These are phyloP conservation scores for Syrmaticus mikado DNA, from an alignment of 2,113 vertebrate species.

Conservation along the genomic window DNA sequence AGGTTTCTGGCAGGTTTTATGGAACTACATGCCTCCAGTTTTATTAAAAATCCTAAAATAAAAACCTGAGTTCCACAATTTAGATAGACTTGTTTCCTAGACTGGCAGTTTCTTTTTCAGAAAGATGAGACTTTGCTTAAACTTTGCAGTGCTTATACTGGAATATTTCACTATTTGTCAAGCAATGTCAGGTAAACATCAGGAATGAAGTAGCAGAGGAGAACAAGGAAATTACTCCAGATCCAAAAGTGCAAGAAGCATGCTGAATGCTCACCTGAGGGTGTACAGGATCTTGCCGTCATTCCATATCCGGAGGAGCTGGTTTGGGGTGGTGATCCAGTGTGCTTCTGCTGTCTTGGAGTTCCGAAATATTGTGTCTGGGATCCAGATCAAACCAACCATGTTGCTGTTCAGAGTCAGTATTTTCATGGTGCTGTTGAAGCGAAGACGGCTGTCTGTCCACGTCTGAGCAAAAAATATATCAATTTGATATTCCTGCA, in stretches of 20 bases:
- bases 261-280: slow-evolving; percentile 79
- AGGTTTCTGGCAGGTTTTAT: slow-evolving; percentile 12
- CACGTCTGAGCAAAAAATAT: slow-evolving; percentile 98
- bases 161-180: background rate
- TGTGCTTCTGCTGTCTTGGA: slow-evolving; percentile 95
- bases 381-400: slow-evolving; percentile 97
- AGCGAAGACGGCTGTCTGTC: slow-evolving; percentile 94
- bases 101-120: background rate
- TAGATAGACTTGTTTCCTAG: background rate
- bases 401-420: slow-evolving; percentile 96
- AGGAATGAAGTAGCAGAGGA: background rate
- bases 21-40: background rate
- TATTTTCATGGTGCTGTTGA: slow-evolving; percentile 96
- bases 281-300: slow-evolving; percentile 97
- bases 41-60: slow-evolving; percentile 1
- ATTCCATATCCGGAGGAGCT: slow-evolving; percentile 98
- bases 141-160: background rate
- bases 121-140: background rate
- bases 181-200: background rate
- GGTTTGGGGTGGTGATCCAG: slow-evolving; percentile 97
- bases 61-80: background rate
- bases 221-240: background rate
- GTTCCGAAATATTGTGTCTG: slow-evolving; percentile 96
- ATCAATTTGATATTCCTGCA: slow-evolving; percentile 97
- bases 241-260: background rate